Percentiles rank a stretch among this genome's conserved stretches.
Conservation (phyloP, 1,140 invertebrate genomes). For the Oryzaephilus surinamensis region DNA sequence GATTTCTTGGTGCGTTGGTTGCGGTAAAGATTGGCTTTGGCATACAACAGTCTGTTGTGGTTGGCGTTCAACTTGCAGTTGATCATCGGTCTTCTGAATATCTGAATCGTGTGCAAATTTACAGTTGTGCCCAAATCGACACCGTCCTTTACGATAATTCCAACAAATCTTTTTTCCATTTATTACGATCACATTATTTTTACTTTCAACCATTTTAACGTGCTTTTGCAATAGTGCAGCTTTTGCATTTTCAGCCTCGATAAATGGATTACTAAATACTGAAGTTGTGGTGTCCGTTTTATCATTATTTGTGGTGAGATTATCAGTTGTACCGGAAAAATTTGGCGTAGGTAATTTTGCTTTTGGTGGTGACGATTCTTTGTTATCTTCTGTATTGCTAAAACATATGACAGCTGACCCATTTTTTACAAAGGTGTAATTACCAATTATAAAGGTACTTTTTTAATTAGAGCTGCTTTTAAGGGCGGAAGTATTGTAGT, state of each 20-base stretch:
- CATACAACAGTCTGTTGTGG: slow-evolving; percentile 41
- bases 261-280: slow-evolving; percentile 83
- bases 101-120: slow-evolving; percentile 87
- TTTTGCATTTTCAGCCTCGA: slow-evolving; percentile 79
- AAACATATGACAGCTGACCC: slow-evolving; percentile 32
- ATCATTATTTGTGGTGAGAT: slow-evolving; percentile 4
- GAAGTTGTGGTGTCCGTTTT: slow-evolving; percentile 40
- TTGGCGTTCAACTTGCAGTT: slow-evolving; percentile 44
- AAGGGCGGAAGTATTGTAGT: too few species aligned
- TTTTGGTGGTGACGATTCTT: not conserved
- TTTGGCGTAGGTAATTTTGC: slow-evolving; percentile 41
- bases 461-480: too few species aligned
- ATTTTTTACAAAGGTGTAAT: too few species aligned
- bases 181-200: slow-evolving; percentile 61
- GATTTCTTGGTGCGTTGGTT: slow-evolving; percentile 23
- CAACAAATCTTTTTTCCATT: slow-evolving; percentile 87
- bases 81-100: slow-evolving; percentile 48
- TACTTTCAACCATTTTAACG: slow-evolving; percentile 79
- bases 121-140: slow-evolving; percentile 85
- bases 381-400: slow-evolving; percentile 15
- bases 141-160: slow-evolving; percentile 85
- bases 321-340: slow-evolving; percentile 36
- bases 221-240: slow-evolving; percentile 82
- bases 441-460: too few species aligned
- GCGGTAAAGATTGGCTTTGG: slow-evolving; percentile 33